Conservation (phyloP, 2,797 vertebrate genomes). For the Sciaenops ocellatus region DNA sequence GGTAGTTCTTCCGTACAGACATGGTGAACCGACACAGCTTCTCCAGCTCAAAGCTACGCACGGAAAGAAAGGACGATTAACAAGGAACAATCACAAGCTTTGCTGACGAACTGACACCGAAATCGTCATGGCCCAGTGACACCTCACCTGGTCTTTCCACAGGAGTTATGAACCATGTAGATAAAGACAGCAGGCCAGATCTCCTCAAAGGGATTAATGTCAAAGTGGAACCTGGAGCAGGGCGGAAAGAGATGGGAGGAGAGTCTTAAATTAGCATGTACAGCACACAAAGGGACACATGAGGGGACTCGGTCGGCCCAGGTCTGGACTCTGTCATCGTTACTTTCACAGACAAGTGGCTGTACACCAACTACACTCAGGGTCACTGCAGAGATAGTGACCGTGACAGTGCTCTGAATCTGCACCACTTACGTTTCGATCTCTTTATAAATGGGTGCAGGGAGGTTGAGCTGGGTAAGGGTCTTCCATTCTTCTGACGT, state of each 20-base stretch:
- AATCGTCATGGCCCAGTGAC: background rate
- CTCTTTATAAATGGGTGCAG: constrained; percentile 93
- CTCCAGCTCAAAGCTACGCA: constrained; percentile 95
- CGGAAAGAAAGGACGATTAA: background rate
- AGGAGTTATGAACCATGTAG: constrained; percentile 96
- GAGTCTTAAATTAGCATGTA: constrained; percentile 46
- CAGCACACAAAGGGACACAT: constrained; percentile 40
- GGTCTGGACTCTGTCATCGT: constrained; percentile 58
- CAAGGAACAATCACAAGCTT: background rate
- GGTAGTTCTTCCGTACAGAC: constrained; percentile 99
- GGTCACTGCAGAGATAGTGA: constrained; percentile 20
- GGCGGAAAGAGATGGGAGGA: constrained; percentile 9
- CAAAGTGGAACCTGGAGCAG: constrained; percentile 94
- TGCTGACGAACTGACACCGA: background rate
- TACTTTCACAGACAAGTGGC: constrained; percentile 41
- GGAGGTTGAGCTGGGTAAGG: constrained; percentile 92
- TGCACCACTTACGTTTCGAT: constrained; percentile 92
- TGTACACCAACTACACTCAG: constrained; percentile 21
- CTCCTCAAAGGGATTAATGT: constrained; percentile 95
- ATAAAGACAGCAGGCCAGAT: constrained; percentile 98
- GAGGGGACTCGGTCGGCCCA: constrained; percentile 18
- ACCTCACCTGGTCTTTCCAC: constrained; percentile 93
- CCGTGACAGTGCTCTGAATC: background rate
- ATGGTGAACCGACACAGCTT: constrained; percentile 98
- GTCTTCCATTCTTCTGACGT: constrained; percentile 97